Evolutionary conservation across 2,113 vertebrate genomes (phyloP), one percentile per base, ranked within the genome.

Genomic region (Australoheros scitulus): DNA sequence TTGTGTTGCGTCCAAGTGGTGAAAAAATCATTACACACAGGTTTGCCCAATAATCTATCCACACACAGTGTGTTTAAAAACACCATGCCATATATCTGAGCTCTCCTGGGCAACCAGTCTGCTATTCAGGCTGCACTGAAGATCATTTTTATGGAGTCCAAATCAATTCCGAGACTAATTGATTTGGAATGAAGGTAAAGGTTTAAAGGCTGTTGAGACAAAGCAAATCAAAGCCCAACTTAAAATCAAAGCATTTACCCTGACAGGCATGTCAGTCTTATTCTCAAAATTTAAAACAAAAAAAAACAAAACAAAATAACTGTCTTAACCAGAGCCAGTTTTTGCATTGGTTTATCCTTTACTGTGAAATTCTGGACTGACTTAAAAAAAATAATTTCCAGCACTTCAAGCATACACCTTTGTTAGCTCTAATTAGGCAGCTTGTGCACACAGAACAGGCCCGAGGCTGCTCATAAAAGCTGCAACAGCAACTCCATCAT

Each of bases 391-490:
- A 22, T 34, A 18, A 56, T 87, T 68, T 55, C 47, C 43, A 41
- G 32, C 55, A 65, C 68, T 68, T 52, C 13, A 24, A 34, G 38
- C 56, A 52, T 41, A 68, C 47, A 68, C n/a, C 55, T 50, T 47
- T 76, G 26, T 80, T 76, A 76, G 43, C 47, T 83, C 13, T 76
- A 76, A 76, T 83, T 76, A 80, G 34, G 43, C 24, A 76, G 41
- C 15, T 10, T 47, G 58, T 79, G 50, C 41, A 50, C 56, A 72
- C 13, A 70, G 57, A 76, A 47, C 20, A 50, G 9, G 61, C 76
- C 61, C 2, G 56, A 61, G 81, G 81, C 56, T 61, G 14, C 56
- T 61, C 43, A 70, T 83, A 65, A 83, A 80, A 80, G 60, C 59
- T 77, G 10, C 15, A 58, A 61, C 6, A 38, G 77, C 70, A 63